Conservation (phyloP, 2,797 vertebrate species). For the Tapera naevia region DNA sequence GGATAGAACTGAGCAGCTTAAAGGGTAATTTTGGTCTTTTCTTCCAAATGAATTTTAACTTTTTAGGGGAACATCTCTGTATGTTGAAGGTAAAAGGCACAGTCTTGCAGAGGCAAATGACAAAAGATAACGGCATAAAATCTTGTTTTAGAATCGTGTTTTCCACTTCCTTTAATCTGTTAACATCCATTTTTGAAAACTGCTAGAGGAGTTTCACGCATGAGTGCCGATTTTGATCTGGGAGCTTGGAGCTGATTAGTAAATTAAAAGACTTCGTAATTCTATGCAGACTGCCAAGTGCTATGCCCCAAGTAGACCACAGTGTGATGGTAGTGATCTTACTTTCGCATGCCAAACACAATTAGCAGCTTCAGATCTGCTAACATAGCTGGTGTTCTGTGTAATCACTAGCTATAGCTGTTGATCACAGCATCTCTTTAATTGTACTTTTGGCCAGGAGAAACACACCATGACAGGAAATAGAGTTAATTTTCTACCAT, state of each 20-base stretch:
- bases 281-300: background rate
- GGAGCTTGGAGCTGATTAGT: background rate
- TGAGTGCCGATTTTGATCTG: background rate
- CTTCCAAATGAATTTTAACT: background rate
- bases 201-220: background rate
- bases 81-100: background rate
- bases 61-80: background rate
- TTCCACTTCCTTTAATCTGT: background rate
- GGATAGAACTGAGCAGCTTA: background rate
- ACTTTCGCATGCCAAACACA: background rate
- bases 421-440: background rate
- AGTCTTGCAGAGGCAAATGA: background rate
- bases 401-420: background rate
- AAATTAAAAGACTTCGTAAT: background rate
- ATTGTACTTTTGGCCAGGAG: background rate
- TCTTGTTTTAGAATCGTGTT: background rate
- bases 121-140: background rate
- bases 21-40: background rate
- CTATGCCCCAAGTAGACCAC: background rate
- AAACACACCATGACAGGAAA: background rate
- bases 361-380: background rate
- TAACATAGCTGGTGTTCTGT: background rate
- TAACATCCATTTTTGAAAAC: background rate
- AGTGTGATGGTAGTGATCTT: background rate
- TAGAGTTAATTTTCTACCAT: background rate